phyloP scores from a whole-genome alignment of 1,140 invertebrate species.

The Arctopsyche grandis region DNA sequence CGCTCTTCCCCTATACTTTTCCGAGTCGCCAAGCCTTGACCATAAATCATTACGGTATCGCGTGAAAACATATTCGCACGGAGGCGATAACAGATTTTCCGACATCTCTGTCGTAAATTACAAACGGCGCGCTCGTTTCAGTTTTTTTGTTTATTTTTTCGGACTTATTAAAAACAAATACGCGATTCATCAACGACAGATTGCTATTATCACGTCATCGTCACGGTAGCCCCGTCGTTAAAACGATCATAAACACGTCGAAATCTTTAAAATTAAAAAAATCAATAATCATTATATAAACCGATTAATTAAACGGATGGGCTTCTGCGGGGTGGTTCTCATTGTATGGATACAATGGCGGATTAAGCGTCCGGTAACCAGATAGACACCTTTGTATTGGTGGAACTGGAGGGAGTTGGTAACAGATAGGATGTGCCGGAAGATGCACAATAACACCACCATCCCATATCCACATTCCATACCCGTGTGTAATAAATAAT shows the following conservation, averaged over 20 bases:
- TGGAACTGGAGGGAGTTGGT: too few species aligned
- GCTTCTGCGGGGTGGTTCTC: too few species aligned
- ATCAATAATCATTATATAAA: too few species aligned
- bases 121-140: neutral
- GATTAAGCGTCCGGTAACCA: too few species aligned
- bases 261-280: too few species aligned
- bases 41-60: slow-evolving; percentile 32
- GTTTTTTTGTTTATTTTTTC: neutral
- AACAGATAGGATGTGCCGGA: too few species aligned
- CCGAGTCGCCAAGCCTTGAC: neutral
- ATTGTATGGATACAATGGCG: too few species aligned
- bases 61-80: slow-evolving; percentile 28
- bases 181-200: neutral
- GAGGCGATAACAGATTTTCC: slow-evolving; percentile 30
- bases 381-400: too few species aligned
- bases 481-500: too few species aligned
- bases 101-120: slow-evolving; percentile 13
- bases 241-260: neutral
- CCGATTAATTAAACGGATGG: neutral
- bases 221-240: neutral
- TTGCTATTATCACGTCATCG: neutral
- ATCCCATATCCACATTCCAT: too few species aligned
- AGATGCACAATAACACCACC: too few species aligned
- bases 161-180: neutral
- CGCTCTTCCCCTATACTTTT: neutral